Evolutionary conservation across 2,797 vertebrate genomes (phyloP).

Genomic region (Buceros bicornis): DNA sequence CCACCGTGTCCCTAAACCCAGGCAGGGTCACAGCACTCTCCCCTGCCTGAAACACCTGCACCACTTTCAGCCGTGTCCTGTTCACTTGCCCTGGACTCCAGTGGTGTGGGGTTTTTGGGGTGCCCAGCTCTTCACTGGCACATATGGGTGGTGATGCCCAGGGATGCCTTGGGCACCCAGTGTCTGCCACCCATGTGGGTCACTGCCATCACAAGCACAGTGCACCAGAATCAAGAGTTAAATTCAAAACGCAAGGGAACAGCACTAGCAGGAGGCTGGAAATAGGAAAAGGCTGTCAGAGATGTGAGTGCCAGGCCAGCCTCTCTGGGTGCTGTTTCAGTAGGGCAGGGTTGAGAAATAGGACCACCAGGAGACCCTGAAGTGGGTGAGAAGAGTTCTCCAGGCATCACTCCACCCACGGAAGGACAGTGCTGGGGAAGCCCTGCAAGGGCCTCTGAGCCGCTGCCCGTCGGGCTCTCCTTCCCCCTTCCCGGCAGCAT

Average conservation of each 20-base stretch:
- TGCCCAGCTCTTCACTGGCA: background rate
- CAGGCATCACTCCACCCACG: background rate
- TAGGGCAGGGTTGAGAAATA: background rate
- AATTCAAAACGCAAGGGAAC: background rate
- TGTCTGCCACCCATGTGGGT: too few species aligned
- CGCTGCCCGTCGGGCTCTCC: accelerated
- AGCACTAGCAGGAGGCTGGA: background rate
- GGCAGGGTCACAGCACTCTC: background rate
- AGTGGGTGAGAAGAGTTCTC: accelerated
- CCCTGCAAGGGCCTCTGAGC: background rate
- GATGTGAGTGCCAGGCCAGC: accelerated
- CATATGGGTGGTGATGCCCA: accelerated
- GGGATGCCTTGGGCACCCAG: background rate
- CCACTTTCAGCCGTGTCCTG: accelerated
- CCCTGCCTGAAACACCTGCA: background rate
- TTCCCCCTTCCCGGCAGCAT: background rate
- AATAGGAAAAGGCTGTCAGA: background rate
- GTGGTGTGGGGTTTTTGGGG: background rate
- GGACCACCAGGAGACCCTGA: background rate
- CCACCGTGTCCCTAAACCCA: background rate
- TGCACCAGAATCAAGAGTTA: accelerated
- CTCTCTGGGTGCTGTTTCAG: background rate
- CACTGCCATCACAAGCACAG: background rate
- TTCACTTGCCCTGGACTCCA: background rate
- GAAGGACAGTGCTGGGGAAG: background rate